Conservation (phyloP, 2,888 invertebrate species). For the Nycteola revayana region DNA sequence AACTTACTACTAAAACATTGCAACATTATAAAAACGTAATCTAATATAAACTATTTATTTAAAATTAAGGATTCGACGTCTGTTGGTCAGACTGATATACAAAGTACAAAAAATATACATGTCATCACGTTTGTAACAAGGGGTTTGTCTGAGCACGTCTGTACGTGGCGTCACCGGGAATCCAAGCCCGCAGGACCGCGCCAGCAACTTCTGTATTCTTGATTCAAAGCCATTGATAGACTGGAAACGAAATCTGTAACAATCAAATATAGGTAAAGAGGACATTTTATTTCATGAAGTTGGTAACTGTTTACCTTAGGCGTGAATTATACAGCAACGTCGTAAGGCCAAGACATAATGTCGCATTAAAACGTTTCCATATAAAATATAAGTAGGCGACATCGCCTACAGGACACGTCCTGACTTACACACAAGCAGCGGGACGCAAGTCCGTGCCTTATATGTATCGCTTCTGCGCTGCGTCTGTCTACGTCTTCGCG, state of each 20-base stretch:
- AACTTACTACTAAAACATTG: conserved; percentile 59
- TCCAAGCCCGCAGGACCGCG: conserved; percentile 24
- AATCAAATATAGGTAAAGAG: conserved; percentile 3
- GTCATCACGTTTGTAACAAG: conserved; percentile 57
- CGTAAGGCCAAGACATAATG: no score
- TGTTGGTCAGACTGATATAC: conserved; percentile 62
- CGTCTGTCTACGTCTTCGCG: no score
- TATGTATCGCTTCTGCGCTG: no score
- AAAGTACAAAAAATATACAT: conserved; percentile 80
- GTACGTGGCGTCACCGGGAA: conserved; percentile 17
- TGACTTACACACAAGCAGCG: no score
- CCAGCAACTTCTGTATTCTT: conserved; percentile 24
- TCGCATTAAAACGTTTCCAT: no score
- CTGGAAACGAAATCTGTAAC: conserved; percentile 32
- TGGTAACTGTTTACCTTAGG: no score
- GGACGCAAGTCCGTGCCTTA: no score
- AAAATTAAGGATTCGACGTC: conserved; percentile 52
- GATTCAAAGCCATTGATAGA: conserved; percentile 30
- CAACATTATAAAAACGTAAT: conserved; percentile 61
- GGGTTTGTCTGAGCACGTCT: no score
- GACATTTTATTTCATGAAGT: no score
- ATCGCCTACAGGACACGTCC: no score
- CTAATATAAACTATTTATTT: conserved; percentile 50
- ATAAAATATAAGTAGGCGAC: no score
- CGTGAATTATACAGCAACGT: no score